phyloP scores from a whole-genome alignment of 2,888 invertebrate genomes.

The Dicyrtomina minuta region DNA sequence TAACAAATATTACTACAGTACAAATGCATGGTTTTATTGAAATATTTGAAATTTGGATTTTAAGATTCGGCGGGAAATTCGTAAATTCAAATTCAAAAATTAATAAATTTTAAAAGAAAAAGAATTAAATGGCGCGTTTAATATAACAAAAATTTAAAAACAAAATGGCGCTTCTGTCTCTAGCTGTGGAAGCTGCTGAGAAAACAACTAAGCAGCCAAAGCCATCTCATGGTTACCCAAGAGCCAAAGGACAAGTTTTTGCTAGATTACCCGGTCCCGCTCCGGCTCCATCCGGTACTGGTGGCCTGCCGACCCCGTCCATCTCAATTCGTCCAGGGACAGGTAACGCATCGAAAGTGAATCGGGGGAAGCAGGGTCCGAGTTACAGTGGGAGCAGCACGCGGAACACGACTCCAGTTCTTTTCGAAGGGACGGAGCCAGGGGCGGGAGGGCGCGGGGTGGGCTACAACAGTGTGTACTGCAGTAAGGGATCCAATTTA shows the following conservation, averaged over 20 bases:
- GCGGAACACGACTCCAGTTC: slow-evolving; percentile 26
- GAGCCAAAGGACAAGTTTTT: too few relatives aligned
- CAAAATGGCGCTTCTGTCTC: too few relatives aligned
- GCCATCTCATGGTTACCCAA: too few relatives aligned
- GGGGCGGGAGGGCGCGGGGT: background rate
- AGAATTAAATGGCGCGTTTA: too few relatives aligned
- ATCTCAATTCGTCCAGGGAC: background rate
- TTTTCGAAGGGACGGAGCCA: slow-evolving; percentile 21
- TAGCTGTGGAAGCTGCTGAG: too few relatives aligned
- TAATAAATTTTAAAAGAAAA: background rate
- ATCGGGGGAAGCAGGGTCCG: background rate
- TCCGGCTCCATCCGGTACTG: too few relatives aligned
- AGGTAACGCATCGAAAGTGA: background rate
- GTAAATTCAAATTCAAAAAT: background rate
- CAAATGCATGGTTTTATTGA: too few relatives aligned
- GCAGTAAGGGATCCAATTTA: slow-evolving; percentile 13
- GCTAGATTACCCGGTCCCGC: background rate
- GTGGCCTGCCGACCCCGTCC: too few relatives aligned
- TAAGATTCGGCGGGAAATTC: too few relatives aligned
- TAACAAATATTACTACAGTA: too few relatives aligned
- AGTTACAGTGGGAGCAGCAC: slow-evolving; percentile 14
- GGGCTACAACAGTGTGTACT: slow-evolving; percentile 27
- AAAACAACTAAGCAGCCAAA: too few relatives aligned
- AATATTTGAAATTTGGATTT: background rate
- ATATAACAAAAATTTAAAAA: too few relatives aligned